These are phyloP conservation scores for Melanerpes aurifrons DNA, from an alignment of 2,113 vertebrate species.

Conservation along the genomic window DNA sequence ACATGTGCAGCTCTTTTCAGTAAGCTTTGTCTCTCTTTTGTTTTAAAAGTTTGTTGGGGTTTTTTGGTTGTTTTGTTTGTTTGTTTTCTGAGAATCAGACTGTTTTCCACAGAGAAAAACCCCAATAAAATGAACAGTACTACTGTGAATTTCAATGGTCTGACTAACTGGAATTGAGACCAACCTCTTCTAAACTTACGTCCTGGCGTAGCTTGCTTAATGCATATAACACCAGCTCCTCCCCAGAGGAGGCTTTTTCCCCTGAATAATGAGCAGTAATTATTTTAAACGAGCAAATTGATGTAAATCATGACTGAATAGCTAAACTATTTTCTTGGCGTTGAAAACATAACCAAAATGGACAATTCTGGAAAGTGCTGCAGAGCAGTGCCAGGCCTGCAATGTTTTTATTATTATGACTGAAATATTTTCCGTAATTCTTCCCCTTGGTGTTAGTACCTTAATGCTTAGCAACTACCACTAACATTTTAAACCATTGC, in stretches of 20 bases:
- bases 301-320: constrained; percentile 8
- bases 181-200: background rate
- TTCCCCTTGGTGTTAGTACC: background rate
- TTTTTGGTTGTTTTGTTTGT: too few species aligned
- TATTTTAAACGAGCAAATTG: background rate
- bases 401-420: constrained; percentile 14
- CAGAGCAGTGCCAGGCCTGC: background rate
- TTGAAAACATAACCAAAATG: constrained; percentile 5
- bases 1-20: background rate
- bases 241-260: background rate
- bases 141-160: background rate
- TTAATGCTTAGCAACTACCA: background rate
- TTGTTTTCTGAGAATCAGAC: background rate
- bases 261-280: background rate
- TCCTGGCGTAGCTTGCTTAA: background rate
- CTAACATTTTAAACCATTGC: background rate
- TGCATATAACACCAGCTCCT: background rate
- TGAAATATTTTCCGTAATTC: constrained; percentile 34
- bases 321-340: constrained; percentile 13
- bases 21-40: background rate
- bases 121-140: background rate
- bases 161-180: background rate
- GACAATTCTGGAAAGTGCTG: background rate
- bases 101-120: background rate
- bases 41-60: background rate